Evolutionary conservation across 2,797 vertebrate genomes (phyloP), one percentile per base, ranked within the genome.

Genomic region (Paedocypris micromegethes): DNA sequence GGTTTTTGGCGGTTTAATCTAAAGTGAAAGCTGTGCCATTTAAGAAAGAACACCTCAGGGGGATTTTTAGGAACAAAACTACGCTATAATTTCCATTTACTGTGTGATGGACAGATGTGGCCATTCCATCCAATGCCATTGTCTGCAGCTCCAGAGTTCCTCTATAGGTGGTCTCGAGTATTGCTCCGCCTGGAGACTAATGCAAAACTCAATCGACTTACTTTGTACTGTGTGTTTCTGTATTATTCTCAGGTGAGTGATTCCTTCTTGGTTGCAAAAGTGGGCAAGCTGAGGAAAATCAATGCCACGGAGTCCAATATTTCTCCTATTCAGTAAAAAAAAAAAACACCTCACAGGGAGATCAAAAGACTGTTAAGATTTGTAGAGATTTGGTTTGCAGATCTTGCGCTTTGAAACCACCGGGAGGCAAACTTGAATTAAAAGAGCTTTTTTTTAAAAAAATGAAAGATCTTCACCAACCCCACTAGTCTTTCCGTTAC

Each of bases 371-470:
- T 66, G 5, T 62, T 9, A 38, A 53, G 8, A 39, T 65, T 66
- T 60, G 60, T 45, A 7, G 42, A 9, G 5, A 9, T 61, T 47
- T 23, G 60, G 6, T 38, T 64, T 72, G 5, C 37, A 9, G 53
- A 47, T 40, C 52, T 4, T 72, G 57, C 64, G 58, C 37, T 57
- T 3, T 73, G 64, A 53, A 52, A 68, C 74, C 81, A 83, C 79
- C 76, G 83, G 79, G 79, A 79, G 81, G 78, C 75, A 79, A 68
- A 40, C 23, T 56, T 59, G 48, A 73, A 68, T 38, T 56, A 44
- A 62, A 9, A 62, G 5, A 41, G 8, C 3, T 7, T 9, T 2
- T 39, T 8, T 23, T 23, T 23, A 23, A 23, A 23, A 23, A 23
- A 1, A 23, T 23, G 23, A 23, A 23, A 23, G 23, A 23, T 23